Evolutionary conservation across 2,113 vertebrate genomes (phyloP).

Genomic region (Parus major): DNA sequence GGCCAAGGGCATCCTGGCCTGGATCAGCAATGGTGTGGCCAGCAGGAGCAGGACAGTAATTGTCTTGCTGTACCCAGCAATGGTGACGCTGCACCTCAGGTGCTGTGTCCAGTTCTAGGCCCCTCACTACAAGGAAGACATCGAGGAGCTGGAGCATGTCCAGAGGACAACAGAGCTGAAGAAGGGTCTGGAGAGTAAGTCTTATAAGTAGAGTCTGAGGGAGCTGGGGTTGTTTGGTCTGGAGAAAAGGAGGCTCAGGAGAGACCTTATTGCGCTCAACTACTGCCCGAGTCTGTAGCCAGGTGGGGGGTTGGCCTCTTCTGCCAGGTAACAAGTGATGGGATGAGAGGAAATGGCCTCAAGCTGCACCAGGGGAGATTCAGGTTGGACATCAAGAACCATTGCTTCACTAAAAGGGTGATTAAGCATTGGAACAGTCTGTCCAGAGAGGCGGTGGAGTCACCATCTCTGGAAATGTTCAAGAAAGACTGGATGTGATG

Average conservation of each 20-base stretch:
- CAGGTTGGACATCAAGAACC: neutral
- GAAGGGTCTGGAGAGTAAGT: too few relatives aligned
- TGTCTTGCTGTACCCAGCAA: fast-evolving
- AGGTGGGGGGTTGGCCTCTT: neutral
- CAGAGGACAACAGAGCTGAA: neutral
- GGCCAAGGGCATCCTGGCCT: neutral
- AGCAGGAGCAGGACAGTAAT: fast-evolving
- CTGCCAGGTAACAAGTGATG: too few relatives aligned
- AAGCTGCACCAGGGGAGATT: neutral
- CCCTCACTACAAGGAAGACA: neutral
- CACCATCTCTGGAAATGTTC: neutral
- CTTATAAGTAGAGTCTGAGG: neutral
- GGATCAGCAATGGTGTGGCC: fast-evolving
- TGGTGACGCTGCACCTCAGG: too few relatives aligned
- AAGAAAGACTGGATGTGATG: neutral
- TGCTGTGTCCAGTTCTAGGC: neutral
- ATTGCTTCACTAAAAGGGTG: neutral
- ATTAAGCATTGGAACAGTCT: neutral
- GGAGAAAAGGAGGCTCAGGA: neutral
- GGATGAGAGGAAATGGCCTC: neutral
- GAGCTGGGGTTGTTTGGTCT: neutral
- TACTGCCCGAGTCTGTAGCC: neutral
- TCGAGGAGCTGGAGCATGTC: fast-evolving
- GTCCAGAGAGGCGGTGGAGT: neutral
- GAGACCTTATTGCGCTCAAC: neutral